Evolutionary conservation across 2,888 invertebrate genomes (phyloP), one percentile per base, ranked within the genome.

Genomic region (Polydrusus tereticollis): DNA sequence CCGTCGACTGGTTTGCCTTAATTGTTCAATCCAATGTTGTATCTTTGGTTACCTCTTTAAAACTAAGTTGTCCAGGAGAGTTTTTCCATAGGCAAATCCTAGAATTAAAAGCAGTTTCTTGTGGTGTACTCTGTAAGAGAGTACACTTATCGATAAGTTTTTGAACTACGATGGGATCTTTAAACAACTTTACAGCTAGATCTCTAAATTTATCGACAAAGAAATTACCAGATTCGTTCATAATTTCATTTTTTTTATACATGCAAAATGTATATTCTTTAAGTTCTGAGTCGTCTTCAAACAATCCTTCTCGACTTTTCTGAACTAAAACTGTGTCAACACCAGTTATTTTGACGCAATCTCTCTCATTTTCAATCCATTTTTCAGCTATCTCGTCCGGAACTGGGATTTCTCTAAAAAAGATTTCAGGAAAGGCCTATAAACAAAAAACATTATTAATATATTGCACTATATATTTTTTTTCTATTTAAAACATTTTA

Each of bases 51-150:
- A 72, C 70, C 70, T 69, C n/a, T 2, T 52, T 38, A 62, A 73
- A 60, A 47, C 43, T 68, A 23, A 72, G 18, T 18, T 71, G 55
- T 8, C 62, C 69, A 0, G 73, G 66, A 2, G 73, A 45, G 16
- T 73, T 75, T 16, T 77, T 69, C 29, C 69, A 41, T 10, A 66
- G 70, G 45, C 78, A 78, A 23, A 76, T 74, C 14, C 41, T 45
- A 21, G 60, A 18, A 18, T 72, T 66, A 20, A 69, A 77, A 4
- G 75, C 74, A 6, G 78, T 78, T 16, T 78, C 71, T 70, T 76
- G 72, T 3, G 76, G 76, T 21, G 71, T 73, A 14, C 62, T 68
- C 55, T 76, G 75, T 36, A 71, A 65, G 1, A 76, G 52, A 10
- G 58, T 70, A 50, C 78, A 78, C 38, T 73, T 69, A 47, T 74